Base-by-base conservation (phyloP, 1,140 invertebrate genomes). In the Aricia agestis region DNA sequence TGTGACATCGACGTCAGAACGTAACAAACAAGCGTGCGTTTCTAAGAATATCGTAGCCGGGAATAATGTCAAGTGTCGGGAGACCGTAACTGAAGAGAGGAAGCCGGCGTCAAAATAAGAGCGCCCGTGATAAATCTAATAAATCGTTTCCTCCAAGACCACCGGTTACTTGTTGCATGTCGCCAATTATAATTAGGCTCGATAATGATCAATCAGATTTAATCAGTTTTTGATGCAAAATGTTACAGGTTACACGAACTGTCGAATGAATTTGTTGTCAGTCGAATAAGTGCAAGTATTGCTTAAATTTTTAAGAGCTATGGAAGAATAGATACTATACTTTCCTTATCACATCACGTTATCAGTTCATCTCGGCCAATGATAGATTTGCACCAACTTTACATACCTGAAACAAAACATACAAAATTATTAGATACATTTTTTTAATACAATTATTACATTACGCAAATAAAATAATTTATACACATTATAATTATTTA, bases 21-120 rank as follows among this genome's bases (percentile, higher is more conserved):
- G 18, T 19, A 25, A 63, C 59, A 63, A 52, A 52, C 59, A 63
- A 67, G 69, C 66, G 70, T 74, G 70, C 74, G 72, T 76, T 80
- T 85, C 84, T 81, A 82, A 85, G 82, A 88, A 87, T 85, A 83
- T 72, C 61, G 71, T 58, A 71, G 76, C 74, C 74, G 75, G 79
- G 76, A 80, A 83, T 84, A 76, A 71, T 85, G 85, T 84, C 86
- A 85, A 77, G 80, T 73, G 76, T 68, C 81, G 77, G 81, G 75
- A 78, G 78, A 78, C 69, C 77, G 85, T 81, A 84, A 84, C 75
- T 75, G 75, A 74, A 82, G 73, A 80, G 70, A 82, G 79, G 83
- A 86, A 85, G 77, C 70, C 70, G 78, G 73, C 80, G 82, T 84
- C 79, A 81, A 80, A 78, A 82, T 78, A 79, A 78, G 72, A 69